phyloP scores from a whole-genome alignment of 2,888 invertebrate genomes.

The Ctena decussata region DNA sequence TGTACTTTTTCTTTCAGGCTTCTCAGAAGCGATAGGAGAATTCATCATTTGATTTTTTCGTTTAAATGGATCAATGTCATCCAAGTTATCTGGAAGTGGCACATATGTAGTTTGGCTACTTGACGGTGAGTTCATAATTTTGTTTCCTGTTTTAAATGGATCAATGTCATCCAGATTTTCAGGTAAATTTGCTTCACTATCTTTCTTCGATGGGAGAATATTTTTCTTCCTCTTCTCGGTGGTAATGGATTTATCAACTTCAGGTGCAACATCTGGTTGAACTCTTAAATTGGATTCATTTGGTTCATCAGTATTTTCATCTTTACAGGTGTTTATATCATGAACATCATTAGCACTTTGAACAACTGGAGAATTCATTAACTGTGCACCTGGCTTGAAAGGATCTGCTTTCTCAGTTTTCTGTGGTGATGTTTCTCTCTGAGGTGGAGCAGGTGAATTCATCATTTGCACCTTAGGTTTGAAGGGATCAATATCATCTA shows the following conservation, averaged over 20 bases:
- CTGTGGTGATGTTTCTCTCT: background rate
- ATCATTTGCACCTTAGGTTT: conserved; percentile 38
- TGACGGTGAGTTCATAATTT: conserved; percentile 4
- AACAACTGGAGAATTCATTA: conserved; percentile 2
- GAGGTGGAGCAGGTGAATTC: conserved; percentile 31
- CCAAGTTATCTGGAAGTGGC: background rate
- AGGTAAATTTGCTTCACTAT: background rate
- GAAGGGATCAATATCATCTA: conserved; percentile 63
- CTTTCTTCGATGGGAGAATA: background rate
- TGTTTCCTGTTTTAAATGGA: conserved; percentile 17
- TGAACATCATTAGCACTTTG: background rate
- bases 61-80: conserved; percentile 46
- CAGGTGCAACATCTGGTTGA: background rate
- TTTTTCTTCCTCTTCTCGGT: background rate
- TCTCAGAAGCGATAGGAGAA: conserved; percentile 32
- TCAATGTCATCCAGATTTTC: conserved; percentile 7
- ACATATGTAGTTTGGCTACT: background rate
- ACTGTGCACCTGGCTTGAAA: background rate
- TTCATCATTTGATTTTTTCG: conserved; percentile 43
- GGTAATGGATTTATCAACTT: background rate
- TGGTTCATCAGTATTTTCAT: background rate
- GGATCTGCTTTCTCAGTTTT: background rate
- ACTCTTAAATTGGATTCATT: background rate
- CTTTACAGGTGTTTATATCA: background rate
- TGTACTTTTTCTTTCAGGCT: background rate